Conservation (phyloP, 2,113 vertebrate species). For the Pomatostomus ruficeps region DNA sequence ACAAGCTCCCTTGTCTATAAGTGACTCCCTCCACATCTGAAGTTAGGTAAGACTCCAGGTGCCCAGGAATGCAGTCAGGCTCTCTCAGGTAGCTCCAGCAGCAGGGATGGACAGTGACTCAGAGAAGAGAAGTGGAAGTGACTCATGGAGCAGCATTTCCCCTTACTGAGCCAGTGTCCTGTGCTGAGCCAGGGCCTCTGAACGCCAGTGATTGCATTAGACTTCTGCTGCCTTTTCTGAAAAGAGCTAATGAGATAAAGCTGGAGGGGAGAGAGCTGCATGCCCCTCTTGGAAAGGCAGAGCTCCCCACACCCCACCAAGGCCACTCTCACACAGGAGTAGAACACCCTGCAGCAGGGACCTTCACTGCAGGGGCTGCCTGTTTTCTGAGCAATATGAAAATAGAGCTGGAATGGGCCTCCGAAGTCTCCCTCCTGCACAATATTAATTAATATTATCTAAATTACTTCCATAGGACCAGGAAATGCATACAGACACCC, state of each 20-base stretch:
- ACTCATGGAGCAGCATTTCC: constrained; percentile 44
- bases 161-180: background rate
- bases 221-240: constrained; percentile 15
- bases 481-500: background rate
- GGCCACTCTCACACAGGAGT: background rate
- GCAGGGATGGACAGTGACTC: constrained; percentile 54
- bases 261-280: background rate
- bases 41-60: background rate
- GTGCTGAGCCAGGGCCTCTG: constrained; percentile 10
- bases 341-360: background rate
- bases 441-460: background rate
- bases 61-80: background rate
- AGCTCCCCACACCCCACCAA: background rate
- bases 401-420: background rate
- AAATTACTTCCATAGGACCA: background rate
- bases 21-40: background rate
- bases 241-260: background rate
- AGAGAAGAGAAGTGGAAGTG: constrained; percentile 57
- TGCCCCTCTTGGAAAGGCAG: background rate
- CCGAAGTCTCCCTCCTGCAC: background rate
- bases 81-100: background rate
- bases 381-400: background rate
- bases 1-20: background rate
- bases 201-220: background rate
- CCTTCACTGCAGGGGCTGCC: background rate